phyloP scores from a whole-genome alignment of 2,888 invertebrate genomes.

The Sialis fuliginosa region DNA sequence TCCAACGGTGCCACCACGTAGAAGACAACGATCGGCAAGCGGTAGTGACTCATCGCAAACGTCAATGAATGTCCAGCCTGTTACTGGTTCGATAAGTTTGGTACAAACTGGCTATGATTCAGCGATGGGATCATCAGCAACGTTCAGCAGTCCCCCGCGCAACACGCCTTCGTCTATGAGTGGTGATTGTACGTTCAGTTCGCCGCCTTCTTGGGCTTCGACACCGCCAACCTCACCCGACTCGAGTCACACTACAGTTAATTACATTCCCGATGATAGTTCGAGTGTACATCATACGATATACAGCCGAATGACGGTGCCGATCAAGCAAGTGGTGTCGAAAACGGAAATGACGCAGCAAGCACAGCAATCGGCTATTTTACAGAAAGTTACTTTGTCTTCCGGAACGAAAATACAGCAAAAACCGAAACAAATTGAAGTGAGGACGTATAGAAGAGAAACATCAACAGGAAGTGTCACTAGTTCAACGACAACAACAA shows the following conservation, averaged over 20 bases:
- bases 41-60: slow-evolving; percentile 30
- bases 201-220: slow-evolving; percentile 38
- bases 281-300: slow-evolving; percentile 10
- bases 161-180: slow-evolving; percentile 24
- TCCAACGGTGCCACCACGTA: slow-evolving; percentile 28
- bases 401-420: slow-evolving; percentile 38
- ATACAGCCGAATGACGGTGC: slow-evolving; percentile 8
- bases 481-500: slow-evolving; percentile 12
- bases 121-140: slow-evolving; percentile 44
- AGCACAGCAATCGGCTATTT: slow-evolving; percentile 19
- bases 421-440: slow-evolving; percentile 13
- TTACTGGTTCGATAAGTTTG: slow-evolving; percentile 22
- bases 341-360: slow-evolving; percentile 17
- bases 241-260: slow-evolving; percentile 30
- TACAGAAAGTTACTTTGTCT: slow-evolving; percentile 43
- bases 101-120: slow-evolving; percentile 31
- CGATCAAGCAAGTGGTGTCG: slow-evolving; percentile 13
- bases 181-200: slow-evolving; percentile 26
- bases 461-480: slow-evolving; percentile 15
- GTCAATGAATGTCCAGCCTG: slow-evolving; percentile 15
- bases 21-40: slow-evolving; percentile 28
- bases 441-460: slow-evolving; percentile 15
- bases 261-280: slow-evolving; percentile 32
- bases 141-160: slow-evolving; percentile 32
- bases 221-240: slow-evolving; percentile 38